A percentile compares a stretch with the other conserved stretches of the same genome.
These are phyloP conservation scores for Gallinago stenura DNA, from an alignment of 2,797 vertebrate genomes.

Conservation along the genomic window DNA sequence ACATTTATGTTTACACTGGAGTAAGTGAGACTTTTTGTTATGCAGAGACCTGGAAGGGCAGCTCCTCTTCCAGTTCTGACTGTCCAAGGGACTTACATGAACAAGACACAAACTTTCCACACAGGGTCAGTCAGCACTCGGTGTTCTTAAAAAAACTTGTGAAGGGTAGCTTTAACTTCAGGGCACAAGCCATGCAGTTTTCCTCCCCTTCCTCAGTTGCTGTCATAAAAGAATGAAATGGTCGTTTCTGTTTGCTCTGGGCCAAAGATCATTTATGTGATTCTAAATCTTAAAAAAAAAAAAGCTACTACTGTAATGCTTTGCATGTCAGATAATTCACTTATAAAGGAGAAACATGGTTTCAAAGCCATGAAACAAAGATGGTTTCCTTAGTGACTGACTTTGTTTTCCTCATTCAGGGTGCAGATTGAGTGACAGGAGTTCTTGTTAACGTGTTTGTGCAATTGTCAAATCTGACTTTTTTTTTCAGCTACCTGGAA, in stretches of 20 bases:
- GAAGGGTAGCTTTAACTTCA: constrained; percentile 8
- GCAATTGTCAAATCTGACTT: constrained; percentile 23
- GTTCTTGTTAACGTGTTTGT: constrained; percentile 10
- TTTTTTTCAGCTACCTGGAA: constrained; percentile 93
- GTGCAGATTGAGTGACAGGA: not conserved
- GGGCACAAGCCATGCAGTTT: not conserved
- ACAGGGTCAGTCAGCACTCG: not conserved
- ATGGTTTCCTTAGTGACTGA: not conserved
- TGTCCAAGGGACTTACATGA: not conserved
- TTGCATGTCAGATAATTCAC: not conserved
- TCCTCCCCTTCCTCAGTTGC: not conserved
- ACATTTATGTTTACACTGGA: not conserved
- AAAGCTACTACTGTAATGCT: not conserved
- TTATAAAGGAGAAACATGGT: not conserved
- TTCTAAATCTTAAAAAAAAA: not conserved
- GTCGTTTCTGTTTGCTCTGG: not conserved
- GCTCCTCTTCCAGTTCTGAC: not conserved
- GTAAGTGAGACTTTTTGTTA: not conserved
- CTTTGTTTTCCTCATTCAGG: not conserved
- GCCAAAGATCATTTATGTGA: not conserved
- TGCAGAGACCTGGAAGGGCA: not conserved
- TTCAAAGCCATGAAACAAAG: constrained; percentile 10
- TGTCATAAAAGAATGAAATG: not conserved
- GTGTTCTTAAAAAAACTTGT: not conserved
- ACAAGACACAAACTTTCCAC: not conserved